Evolutionary conservation across 2,888 invertebrate species (phyloP).

Genomic region (Aphidius colemani): DNA sequence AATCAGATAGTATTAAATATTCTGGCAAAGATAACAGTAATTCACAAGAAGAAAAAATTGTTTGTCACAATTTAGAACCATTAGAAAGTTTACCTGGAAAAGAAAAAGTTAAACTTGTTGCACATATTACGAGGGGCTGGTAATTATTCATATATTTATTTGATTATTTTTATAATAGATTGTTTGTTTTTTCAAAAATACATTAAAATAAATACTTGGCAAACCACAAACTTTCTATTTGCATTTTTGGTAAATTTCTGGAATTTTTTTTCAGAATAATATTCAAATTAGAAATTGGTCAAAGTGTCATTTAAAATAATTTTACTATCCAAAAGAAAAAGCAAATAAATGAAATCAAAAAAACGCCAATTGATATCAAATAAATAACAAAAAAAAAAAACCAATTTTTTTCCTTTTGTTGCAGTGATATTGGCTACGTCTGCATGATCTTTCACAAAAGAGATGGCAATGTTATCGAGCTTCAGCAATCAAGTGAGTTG

Average conservation of each 20-base stretch:
- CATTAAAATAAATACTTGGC: too few species aligned
- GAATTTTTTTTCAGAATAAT: too few species aligned
- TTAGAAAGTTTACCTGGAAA: conserved; percentile 48
- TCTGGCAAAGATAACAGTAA: conserved; percentile 42
- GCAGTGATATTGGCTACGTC: conserved; percentile 78
- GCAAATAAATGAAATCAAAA: too few species aligned
- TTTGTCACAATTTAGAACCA: conserved; percentile 52
- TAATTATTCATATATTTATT: conserved; percentile 56
- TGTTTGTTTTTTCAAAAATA: too few species aligned
- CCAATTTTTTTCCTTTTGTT: conserved; percentile 44
- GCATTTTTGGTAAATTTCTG: too few species aligned
- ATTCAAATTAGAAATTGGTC: too few species aligned
- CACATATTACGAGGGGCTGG: conserved; percentile 80
- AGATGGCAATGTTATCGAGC: conserved; percentile 73
- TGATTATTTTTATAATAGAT: conserved; percentile 18
- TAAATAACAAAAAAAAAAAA: too few species aligned
- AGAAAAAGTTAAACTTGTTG: conserved; percentile 70
- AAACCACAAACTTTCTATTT: too few species aligned
- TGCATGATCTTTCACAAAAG: conserved; percentile 77
- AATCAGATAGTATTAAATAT: not conserved
- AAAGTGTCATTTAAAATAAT: conserved; percentile 13
- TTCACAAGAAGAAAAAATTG: conserved; percentile 54
- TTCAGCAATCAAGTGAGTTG: conserved; percentile 67
- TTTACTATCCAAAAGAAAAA: conserved; percentile 1
- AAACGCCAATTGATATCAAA: too few species aligned